Conservation (phyloP, 2,888 invertebrate species). For the Pachliopta kotzebuea region DNA sequence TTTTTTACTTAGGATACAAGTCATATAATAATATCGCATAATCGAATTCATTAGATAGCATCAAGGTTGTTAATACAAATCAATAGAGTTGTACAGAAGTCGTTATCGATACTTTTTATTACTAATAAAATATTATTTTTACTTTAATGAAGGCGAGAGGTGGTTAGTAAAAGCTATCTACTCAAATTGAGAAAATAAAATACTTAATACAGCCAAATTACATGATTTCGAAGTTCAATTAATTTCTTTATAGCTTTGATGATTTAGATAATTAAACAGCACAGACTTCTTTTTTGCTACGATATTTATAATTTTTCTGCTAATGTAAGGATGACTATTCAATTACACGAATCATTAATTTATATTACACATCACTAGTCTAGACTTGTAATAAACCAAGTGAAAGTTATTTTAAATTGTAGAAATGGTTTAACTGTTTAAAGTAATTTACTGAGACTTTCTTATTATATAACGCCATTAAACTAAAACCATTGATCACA, state of each 20-base stretch:
- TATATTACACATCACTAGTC: slow-evolving; percentile 21
- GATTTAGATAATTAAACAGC: too few species aligned
- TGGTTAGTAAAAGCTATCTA: neutral
- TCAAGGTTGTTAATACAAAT: neutral
- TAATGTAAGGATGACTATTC: neutral
- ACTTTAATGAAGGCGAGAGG: neutral
- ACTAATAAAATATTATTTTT: neutral
- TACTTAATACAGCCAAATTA: neutral
- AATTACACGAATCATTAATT: slow-evolving; percentile 7
- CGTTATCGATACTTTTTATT: slow-evolving; percentile 2
- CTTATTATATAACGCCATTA: slow-evolving; percentile 32
- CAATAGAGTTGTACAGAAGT: neutral
- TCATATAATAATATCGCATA: neutral
- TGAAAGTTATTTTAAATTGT: slow-evolving; percentile 20
- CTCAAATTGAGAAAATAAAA: neutral
- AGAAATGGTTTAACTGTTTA: slow-evolving; percentile 25
- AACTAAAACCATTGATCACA: slow-evolving; percentile 31
- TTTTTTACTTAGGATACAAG: slow-evolving; percentile 4
- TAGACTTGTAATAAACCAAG: slow-evolving; percentile 12
- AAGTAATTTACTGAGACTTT: slow-evolving; percentile 30
- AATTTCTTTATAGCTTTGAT: too few species aligned
- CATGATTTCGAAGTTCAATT: neutral
- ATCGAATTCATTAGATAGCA: slow-evolving; percentile 3
- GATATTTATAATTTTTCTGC: neutral
- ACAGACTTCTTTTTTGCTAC: neutral